Base-by-base conservation (phyloP, 1,140 invertebrate genomes). In the Cyphomyrmex costatus region DNA sequence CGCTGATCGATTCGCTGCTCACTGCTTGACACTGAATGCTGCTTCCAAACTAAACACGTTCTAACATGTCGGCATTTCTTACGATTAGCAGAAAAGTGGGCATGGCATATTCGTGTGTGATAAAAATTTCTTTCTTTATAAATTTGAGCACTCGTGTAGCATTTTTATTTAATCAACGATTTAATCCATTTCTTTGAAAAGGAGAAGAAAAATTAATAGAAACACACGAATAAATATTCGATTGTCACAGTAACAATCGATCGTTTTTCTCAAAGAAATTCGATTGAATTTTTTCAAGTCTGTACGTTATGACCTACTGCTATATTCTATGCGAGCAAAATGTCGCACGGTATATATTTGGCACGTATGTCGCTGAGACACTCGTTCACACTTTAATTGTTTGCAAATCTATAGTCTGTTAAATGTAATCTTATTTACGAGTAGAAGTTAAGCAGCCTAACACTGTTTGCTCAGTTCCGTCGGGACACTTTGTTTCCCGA, bases 401-500 rank as follows among this genome's bases (percentile, higher is more conserved):
- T 90, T 78, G 86, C 77, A 85, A 82, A 89, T 88, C 58, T 51
- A 27, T 73, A 90, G 63, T 58, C 88, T 56, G 61, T 12, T 68
- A 63, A 33, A 82, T 70, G 82, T 85, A 89, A 90, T 90, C 88
- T 90, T 83, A 65, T 90, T 90, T 90, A 84, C 77, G 66, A 77
- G 85, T 58, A 60, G n/a, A 70, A 85, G 76, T 88, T 89, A 90
- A 90, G 65, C 83, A 80, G 51, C 46, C 70, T 89, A 88, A 46
- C 53, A 19, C 53, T 89, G 65, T 86, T 90, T 85, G 60, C 77
- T 78, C 60, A 61, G 65, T 82, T 78, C 36, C 65, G 68, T 24
- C 79, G 80, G 33, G 61, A 86, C 49, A 46, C 73, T 73, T 84
- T 71, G 56, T 24, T 86, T 70, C 27, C 58, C 61, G 53, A 24